phyloP scores from a whole-genome alignment of 2,113 vertebrate genomes.

The Neodon shergylaensis region DNA sequence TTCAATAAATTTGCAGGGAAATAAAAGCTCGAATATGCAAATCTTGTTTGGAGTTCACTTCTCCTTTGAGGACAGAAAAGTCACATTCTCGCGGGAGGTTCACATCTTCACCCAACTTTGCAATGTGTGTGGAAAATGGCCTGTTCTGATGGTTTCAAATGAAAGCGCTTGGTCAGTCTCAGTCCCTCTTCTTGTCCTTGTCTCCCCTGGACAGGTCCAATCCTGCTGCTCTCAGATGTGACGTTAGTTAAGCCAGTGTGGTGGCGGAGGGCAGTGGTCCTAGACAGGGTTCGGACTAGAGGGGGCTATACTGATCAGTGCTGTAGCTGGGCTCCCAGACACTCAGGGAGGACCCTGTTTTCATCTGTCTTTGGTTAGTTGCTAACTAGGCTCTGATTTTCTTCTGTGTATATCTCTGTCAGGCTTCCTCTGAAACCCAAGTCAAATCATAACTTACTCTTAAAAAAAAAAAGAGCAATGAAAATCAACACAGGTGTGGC shows the following conservation, averaged over 20 bases:
- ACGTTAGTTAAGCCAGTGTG: neutral
- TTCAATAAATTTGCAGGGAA: conserved; percentile 13
- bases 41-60: neutral
- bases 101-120: neutral
- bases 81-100: neutral
- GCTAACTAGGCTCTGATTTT: neutral
- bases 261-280: neutral
- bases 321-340: too few species aligned
- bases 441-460: neutral
- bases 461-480: neutral
- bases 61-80: neutral
- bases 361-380: neutral
- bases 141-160: neutral
- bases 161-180: neutral
- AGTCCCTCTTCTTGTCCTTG: neutral
- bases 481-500: neutral
- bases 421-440: neutral
- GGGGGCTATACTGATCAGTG: neutral
- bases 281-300: neutral
- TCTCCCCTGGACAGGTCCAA: accelerated
- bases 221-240: neutral
- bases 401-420: neutral
- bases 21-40: conserved; percentile 23
- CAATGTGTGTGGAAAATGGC: neutral
- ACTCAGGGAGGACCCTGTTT: neutral